Evolutionary conservation across 1,140 invertebrate genomes (phyloP), one percentile per base, ranked within the genome.

Genomic region (Vanessa tameamea): DNA sequence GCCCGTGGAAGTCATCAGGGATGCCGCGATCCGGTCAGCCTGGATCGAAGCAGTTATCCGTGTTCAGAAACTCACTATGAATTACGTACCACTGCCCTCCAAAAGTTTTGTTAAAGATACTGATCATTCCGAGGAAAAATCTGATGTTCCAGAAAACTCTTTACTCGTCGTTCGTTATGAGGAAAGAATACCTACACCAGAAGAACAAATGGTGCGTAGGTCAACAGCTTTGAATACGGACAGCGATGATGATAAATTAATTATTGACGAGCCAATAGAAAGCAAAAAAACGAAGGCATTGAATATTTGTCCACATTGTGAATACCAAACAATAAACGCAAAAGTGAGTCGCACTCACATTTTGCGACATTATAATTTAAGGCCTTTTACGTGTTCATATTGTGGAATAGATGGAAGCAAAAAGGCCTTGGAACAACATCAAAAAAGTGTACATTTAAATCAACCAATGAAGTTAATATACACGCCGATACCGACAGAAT

Each of bases 81-180:
- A 82, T 20, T 31, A 59, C 3, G 65, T 55, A 26, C 61, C 78
- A 1, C 53, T 47, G 12, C 26, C 57, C 14, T 14, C 47, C n/a
- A 37, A 68, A 15, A 20, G 57, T 61, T 37, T 15, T n/a, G 57
- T 59, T 20, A 15, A 16, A 0, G 61, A 72, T 1, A 47, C 15
- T 3, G 14, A 55, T 11, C 55, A 69, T 8, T 12, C 20, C 11
- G 59, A 77, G 20, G 59, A 74, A 13, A 55, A 37, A 11, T 66
- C 59, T 2, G 16, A 70, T 14, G 37, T 69, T 8, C 23, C 71
- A 1, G 89, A 91, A 0, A 84, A 91, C 31, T 90, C 88, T 13
- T 75, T 92, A 0, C 83, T 91, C 0, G 90, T 88, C 3, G 86
- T 89, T 1, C 78, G 87, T 0, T 92, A 88, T 67, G 89, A 88